phyloP scores from a whole-genome alignment of 2,797 vertebrate species.

The Channallabes apus region DNA sequence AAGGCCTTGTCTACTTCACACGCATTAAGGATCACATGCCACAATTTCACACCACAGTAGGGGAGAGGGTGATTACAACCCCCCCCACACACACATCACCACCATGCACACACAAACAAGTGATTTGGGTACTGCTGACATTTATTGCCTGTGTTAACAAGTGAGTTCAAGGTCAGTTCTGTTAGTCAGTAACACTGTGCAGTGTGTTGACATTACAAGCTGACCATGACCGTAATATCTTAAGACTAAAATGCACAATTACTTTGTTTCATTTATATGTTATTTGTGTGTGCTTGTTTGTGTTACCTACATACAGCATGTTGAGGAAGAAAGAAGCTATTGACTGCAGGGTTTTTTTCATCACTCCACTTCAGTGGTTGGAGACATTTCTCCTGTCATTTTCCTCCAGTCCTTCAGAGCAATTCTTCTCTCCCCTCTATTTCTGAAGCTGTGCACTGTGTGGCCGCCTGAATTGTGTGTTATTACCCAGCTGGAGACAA shows the following conservation, averaged over 20 bases:
- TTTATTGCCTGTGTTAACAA: slow-evolving; percentile 69
- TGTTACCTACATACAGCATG: slow-evolving; percentile 28
- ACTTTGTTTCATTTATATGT: background rate
- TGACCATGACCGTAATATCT: background rate
- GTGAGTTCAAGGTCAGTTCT: slow-evolving; percentile 70
- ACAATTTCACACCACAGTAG: slow-evolving; percentile 80
- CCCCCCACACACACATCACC: slow-evolving; percentile 2
- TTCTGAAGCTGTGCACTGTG: slow-evolving; percentile 76
- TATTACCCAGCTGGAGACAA: slow-evolving; percentile 88
- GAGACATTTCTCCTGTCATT: slow-evolving; percentile 84
- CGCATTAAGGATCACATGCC: slow-evolving; percentile 81
- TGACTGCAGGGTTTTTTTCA: slow-evolving; percentile 67
- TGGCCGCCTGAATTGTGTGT: slow-evolving; percentile 83
- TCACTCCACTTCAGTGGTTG: slow-evolving; percentile 74
- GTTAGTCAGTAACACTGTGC: slow-evolving; percentile 23
- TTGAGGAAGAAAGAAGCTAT: slow-evolving; percentile 60
- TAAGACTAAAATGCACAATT: slow-evolving; percentile 11
- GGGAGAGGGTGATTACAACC: slow-evolving; percentile 58
- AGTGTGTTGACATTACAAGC: slow-evolving; percentile 8
- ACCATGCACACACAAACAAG: background rate
- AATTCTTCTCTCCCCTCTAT: slow-evolving; percentile 76
- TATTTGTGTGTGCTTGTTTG: slow-evolving; percentile 35
- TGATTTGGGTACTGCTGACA: slow-evolving; percentile 73
- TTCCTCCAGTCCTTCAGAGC: slow-evolving; percentile 81
- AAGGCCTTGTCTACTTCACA: slow-evolving; percentile 79